These are phyloP conservation scores for Smutsia gigantea DNA, from an alignment of 2,797 vertebrate genomes.

Conservation along the genomic window DNA sequence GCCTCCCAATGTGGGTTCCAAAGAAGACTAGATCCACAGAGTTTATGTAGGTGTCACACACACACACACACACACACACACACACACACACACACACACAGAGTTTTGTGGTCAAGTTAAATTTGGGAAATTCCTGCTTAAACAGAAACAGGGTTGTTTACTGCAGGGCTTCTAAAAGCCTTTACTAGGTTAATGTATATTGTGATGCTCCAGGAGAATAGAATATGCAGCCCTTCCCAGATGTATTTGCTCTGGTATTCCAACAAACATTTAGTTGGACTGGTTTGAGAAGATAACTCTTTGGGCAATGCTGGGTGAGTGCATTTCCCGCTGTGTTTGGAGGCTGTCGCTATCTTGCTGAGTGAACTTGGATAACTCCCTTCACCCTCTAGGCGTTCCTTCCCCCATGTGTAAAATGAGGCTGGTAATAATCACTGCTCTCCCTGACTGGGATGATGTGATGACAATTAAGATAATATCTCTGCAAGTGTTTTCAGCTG, in stretches of 20 bases:
- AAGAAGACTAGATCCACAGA: slow-evolving; percentile 15
- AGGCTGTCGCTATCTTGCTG: not conserved
- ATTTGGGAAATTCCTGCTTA: slow-evolving; percentile 28
- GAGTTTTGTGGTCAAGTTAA: slow-evolving; percentile 26
- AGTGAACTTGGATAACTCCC: not conserved
- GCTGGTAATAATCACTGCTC: slow-evolving; percentile 39
- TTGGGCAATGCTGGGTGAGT: not conserved
- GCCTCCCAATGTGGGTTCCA: not conserved
- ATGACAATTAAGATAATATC: slow-evolving; percentile 73
- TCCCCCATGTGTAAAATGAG: slow-evolving; percentile 41
- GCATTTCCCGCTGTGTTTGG: not conserved
- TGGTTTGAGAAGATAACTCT: slow-evolving; percentile 7
- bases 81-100: not conserved
- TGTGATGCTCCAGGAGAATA: not conserved
- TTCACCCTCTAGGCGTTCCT: slow-evolving; percentile 19
- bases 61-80: not conserved
- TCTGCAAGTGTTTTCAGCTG: slow-evolving; percentile 69
- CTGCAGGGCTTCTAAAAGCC: slow-evolving; percentile 1
- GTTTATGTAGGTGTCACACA: not conserved
- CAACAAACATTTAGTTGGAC: not conserved
- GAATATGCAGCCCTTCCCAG: not conserved
- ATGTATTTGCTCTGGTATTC: not conserved
- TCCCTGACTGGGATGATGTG: slow-evolving; percentile 49
- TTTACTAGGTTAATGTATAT: not conserved
- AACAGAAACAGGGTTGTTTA: slow-evolving; percentile 49